phyloP scores from a whole-genome alignment of 2,888 invertebrate species.

The Ferrisia virgata region DNA sequence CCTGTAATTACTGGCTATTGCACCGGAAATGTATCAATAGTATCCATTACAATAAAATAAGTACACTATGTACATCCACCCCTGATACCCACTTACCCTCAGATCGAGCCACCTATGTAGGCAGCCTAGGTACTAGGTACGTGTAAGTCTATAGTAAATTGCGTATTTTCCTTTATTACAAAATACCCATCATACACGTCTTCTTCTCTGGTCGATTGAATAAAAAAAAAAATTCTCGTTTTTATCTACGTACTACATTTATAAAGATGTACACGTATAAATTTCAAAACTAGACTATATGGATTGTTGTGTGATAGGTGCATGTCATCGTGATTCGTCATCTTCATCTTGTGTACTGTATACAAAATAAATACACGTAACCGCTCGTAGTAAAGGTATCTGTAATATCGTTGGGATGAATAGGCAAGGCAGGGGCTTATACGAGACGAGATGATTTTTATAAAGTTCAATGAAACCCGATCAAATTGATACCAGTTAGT shows the following conservation, averaged over 20 bases:
- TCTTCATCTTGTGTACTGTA: too few relatives aligned
- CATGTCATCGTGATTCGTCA: conserved; percentile 14
- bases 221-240: neutral
- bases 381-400: neutral
- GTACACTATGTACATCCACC: neutral
- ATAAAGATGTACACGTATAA: neutral
- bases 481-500: conserved; percentile 14
- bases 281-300: neutral
- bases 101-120: too few relatives aligned
- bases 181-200: neutral
- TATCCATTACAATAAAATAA: neutral
- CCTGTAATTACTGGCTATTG: conserved; percentile 9
- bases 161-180: neutral
- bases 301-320: neutral
- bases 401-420: neutral
- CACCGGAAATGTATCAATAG: conserved; percentile 14
- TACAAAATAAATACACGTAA: too few relatives aligned
- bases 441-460: neutral
- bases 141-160: too few relatives aligned
- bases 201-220: neutral
- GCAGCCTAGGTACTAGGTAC: too few relatives aligned
- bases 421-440: too few relatives aligned
- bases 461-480: conserved; percentile 13
- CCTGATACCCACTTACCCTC: neutral
- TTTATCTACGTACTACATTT: too few relatives aligned